These are phyloP conservation scores for Panopea generosa DNA, from an alignment of 2,888 invertebrate genomes.

Conservation along the genomic window DNA sequence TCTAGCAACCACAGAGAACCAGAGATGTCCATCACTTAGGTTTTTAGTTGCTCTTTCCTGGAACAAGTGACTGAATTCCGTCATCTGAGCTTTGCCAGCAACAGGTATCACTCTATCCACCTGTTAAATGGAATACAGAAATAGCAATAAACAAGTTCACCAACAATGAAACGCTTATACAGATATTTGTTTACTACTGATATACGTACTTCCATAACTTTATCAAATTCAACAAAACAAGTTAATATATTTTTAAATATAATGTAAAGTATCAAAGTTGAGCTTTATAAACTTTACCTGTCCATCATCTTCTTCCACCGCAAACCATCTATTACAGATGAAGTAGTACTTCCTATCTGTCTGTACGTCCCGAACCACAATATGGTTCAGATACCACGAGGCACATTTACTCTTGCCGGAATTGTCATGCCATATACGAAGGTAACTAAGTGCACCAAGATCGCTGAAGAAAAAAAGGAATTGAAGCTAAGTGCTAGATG, in stretches of 20 bases:
- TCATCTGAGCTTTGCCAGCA: conserved; percentile 85
- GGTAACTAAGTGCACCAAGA: conserved; percentile 85
- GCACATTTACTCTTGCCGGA: conserved; percentile 85
- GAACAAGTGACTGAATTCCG: conserved; percentile 86
- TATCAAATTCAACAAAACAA: too few relatives aligned
- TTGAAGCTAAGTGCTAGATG: neutral
- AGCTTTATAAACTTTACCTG: too few relatives aligned
- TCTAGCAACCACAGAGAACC: conserved; percentile 87
- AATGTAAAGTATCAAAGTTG: too few relatives aligned
- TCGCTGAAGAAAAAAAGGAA: conserved; percentile 77
- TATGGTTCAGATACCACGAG: conserved; percentile 86
- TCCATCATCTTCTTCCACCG: conserved; percentile 86
- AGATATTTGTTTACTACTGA: too few relatives aligned
- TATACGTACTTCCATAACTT: too few relatives aligned
- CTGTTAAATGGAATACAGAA: conserved; percentile 70
- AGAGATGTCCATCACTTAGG: conserved; percentile 86
- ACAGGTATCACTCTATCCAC: conserved; percentile 86
- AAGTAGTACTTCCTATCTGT: conserved; percentile 85
- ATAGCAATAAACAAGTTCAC: neutral
- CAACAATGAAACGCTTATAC: too few relatives aligned
- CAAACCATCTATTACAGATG: conserved; percentile 86
- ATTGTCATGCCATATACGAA: conserved; percentile 87
- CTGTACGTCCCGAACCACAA: conserved; percentile 86
- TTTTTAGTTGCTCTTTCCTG: conserved; percentile 84
- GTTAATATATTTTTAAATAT: too few relatives aligned